phyloP scores from a whole-genome alignment of 1,140 invertebrate species.

The Drosophila kurseongensis region DNA sequence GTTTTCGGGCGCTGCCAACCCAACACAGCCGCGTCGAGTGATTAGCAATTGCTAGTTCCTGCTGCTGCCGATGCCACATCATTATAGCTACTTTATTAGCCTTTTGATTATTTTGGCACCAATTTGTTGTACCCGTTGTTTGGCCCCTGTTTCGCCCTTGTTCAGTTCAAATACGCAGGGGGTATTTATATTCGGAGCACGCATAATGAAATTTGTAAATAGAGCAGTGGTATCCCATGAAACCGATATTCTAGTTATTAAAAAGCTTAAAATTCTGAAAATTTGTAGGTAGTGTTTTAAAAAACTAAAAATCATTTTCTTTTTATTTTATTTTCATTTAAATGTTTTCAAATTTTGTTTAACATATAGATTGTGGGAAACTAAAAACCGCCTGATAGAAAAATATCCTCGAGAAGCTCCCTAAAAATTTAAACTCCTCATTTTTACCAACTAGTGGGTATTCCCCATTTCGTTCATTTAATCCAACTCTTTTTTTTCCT shows the following conservation, averaged over 20 bases:
- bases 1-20: conserved; percentile 42
- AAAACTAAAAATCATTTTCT: too few relatives aligned
- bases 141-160: conserved; percentile 1
- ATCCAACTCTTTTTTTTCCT: neutral
- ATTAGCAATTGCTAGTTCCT: conserved; percentile 37
- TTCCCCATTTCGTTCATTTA: neutral
- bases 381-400: too few relatives aligned
- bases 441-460: conserved; percentile 5
- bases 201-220: neutral
- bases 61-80: conserved; percentile 53
- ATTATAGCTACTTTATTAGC: conserved; percentile 74
- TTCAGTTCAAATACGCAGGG: conserved; percentile 1
- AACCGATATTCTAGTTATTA: too few relatives aligned
- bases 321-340: too few relatives aligned
- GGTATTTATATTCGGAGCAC: conserved; percentile 2
- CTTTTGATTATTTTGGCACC: conserved; percentile 76
- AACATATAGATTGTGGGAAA: too few relatives aligned
- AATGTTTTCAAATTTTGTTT: too few relatives aligned
- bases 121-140: conserved; percentile 45
- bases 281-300: too few relatives aligned
- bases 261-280: too few relatives aligned
- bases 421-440: too few relatives aligned
- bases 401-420: too few relatives aligned
- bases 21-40: conserved; percentile 41
- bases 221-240: too few relatives aligned